Evolutionary conservation across 2,113 vertebrate genomes (phyloP).

Genomic region (Empidonax traillii): DNA sequence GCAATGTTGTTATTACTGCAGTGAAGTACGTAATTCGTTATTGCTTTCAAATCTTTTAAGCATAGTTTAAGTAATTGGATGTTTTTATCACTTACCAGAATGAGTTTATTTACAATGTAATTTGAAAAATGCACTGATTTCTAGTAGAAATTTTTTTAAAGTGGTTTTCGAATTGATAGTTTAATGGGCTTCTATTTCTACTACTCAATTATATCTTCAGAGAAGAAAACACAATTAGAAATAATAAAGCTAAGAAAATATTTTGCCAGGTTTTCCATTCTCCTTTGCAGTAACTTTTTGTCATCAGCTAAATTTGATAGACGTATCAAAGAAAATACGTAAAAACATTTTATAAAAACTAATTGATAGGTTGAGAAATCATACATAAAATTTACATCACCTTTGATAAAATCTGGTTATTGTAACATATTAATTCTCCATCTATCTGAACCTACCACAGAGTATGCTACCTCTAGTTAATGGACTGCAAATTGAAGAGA

Average conservation of each 20-base stretch:
- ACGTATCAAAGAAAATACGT: neutral
- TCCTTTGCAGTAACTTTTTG: neutral
- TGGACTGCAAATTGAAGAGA: neutral
- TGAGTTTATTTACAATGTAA: neutral
- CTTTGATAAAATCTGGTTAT: neutral
- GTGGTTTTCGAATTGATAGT: neutral
- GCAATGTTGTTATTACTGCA: constrained; percentile 93
- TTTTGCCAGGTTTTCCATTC: neutral
- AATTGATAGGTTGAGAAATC: neutral
- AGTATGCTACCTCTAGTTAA: neutral
- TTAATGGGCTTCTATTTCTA: neutral
- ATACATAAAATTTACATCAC: neutral
- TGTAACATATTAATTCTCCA: neutral
- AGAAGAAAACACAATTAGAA: neutral
- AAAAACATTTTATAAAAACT: neutral
- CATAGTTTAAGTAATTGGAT: neutral
- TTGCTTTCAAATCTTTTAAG: neutral
- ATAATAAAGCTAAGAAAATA: neutral
- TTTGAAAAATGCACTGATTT: neutral
- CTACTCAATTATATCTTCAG: neutral
- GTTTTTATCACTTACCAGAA: neutral
- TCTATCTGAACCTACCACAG: neutral
- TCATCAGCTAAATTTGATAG: neutral
- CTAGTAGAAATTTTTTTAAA: neutral
- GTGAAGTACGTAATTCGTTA: constrained; percentile 77